phyloP scores from a whole-genome alignment of 2,888 invertebrate genomes.

The Mesorhabditis spiculigera region DNA sequence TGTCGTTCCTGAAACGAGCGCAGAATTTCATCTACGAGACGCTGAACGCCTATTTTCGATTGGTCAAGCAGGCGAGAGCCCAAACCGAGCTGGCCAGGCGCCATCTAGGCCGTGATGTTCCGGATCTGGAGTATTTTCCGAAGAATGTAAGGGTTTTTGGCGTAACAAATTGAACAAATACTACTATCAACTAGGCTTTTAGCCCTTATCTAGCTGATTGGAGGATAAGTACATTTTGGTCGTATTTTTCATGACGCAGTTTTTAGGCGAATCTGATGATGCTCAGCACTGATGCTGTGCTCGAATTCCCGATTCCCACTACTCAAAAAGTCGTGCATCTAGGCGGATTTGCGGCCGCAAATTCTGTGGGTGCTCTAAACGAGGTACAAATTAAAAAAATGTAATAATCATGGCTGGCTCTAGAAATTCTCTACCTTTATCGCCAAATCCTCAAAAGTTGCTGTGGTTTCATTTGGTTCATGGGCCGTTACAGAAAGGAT shows the following conservation, averaged over 20 bases:
- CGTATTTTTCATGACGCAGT: background rate
- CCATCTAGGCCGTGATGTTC: background rate
- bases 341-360: constrained; percentile 14
- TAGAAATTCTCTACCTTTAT: constrained; percentile 11
- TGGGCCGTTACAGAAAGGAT: constrained; percentile 10
- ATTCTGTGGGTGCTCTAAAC: background rate
- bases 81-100: background rate
- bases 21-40: background rate
- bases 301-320: constrained; percentile 12
- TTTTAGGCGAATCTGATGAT: constrained; percentile 12
- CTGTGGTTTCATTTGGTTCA: constrained; percentile 16
- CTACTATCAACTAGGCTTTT: too few relatives aligned
- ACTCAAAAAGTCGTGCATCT: constrained; percentile 14
- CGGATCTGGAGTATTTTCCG: background rate
- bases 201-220: too few relatives aligned
- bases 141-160: background rate
- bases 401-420: background rate
- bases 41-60: constrained; percentile 1
- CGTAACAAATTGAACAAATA: background rate
- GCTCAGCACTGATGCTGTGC: constrained; percentile 13
- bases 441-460: constrained; percentile 10
- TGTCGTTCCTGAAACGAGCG: background rate
- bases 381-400: too few relatives aligned
- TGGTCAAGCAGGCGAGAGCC: background rate
- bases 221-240: too few relatives aligned